Evolutionary conservation across 2,888 invertebrate species (phyloP).

Genomic region (Heliconius aoede): DNA sequence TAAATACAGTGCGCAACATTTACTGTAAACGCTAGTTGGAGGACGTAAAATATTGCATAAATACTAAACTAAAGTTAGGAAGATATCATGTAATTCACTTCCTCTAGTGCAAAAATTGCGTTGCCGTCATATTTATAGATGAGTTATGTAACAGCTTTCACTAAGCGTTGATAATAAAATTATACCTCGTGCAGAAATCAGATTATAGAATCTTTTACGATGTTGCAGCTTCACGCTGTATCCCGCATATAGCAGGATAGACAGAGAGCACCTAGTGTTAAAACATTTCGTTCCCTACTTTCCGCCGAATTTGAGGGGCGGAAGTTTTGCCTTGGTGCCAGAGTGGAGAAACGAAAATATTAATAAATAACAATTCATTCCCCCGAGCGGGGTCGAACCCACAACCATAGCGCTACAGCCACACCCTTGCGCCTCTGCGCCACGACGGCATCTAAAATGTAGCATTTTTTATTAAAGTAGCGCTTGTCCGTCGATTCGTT

Average conservation of each 20-base stretch:
- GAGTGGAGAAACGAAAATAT: too few species aligned
- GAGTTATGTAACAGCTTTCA: constrained; percentile 39
- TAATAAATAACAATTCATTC: too few species aligned
- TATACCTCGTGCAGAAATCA: not conserved
- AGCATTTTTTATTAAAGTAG: not conserved
- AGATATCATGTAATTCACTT: constrained; percentile 19
- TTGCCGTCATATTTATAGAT: constrained; percentile 12
- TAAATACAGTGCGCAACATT: constrained; percentile 18
- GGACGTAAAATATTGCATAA: constrained; percentile 18
- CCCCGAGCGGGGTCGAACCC: too few species aligned
- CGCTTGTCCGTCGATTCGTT: not conserved
- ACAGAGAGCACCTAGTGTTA: too few species aligned
- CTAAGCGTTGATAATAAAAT: constrained; percentile 25
- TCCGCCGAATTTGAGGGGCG: too few species aligned
- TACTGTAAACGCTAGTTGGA: constrained; percentile 3
- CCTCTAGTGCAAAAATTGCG: not conserved
- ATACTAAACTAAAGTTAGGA: constrained; percentile 2
- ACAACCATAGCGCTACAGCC: too few species aligned
- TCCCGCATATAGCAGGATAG: too few species aligned
- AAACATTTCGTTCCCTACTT: too few species aligned
- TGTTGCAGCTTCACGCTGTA: not conserved
- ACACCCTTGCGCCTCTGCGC: too few species aligned
- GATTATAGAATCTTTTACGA: not conserved
- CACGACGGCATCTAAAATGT: not conserved
- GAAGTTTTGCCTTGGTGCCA: too few species aligned